Evolutionary conservation across 2,888 invertebrate species (phyloP), one percentile per base, ranked within the genome.

Genomic region (Drosophila ustulata): DNA sequence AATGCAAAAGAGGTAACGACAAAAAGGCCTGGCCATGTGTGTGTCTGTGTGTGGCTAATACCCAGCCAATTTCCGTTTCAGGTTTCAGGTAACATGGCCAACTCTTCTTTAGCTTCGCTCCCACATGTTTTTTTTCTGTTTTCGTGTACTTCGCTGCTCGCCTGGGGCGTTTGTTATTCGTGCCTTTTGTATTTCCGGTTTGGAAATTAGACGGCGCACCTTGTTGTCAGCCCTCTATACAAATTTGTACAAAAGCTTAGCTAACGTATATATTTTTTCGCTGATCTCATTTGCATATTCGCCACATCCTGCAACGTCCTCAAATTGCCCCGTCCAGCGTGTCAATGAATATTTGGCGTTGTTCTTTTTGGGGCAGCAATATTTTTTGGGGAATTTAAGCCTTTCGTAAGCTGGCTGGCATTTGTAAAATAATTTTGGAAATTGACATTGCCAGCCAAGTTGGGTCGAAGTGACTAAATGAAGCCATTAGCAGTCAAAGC

Each of bases 181-280:
- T 75, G 80, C 81, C 85, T 85, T 85, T 85, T 86, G 83, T 83
- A 81, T 85, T 88, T 88, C 84, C 84, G 88, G 68, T 78, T 85
- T 82, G 76, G 74, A 87, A 84, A 84, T 87, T 84, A 85, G 88
- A 80, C 70, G 82, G 56, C 74, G 68, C 69, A 57, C 61, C 58
- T 52, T 43, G 55, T 57, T 43, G 47, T 37, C 45, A 30, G 43
- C 9, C 28, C 28, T 53, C 76, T 69, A 69, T 71, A 82, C 80
- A 83, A 87, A 83, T 83, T 84, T 84, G 87, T 87, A 78, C 71
- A 87, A 87, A 73, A 78, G 87, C 83, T 87, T 81, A 83, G 87
- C 56, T 57, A 34, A 52, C 46, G 58, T 47, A 43, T 58, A 43
- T 56, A 46, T 66, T 75, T 78, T 55, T 55, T 43, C 58, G 64